Evolutionary conservation across 2,797 vertebrate genomes (phyloP).

Genomic region (Rhabdomys pumilio): DNA sequence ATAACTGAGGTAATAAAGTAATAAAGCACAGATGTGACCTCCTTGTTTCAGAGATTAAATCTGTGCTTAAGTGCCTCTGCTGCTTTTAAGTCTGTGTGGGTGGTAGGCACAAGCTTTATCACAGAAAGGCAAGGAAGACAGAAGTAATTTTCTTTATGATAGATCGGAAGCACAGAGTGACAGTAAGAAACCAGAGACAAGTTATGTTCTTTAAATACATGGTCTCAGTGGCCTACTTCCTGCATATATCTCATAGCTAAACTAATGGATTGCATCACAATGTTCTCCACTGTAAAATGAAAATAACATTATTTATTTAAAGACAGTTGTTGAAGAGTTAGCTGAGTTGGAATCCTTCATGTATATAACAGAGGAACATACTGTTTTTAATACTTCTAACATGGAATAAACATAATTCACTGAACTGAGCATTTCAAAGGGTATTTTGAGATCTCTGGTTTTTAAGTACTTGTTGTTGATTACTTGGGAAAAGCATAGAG

Average conservation of each 20-base stretch:
- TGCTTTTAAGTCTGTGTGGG: not conserved
- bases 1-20: not conserved
- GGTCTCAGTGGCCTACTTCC: not conserved
- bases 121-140: not conserved
- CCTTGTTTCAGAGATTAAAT: not conserved
- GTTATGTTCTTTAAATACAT: not conserved
- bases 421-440: slow-evolving; percentile 8
- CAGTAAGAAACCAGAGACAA: not conserved
- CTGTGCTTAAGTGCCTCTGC: not conserved
- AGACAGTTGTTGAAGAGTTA: not conserved
- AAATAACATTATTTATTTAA: slow-evolving; percentile 47
- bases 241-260: not conserved
- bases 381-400: not conserved
- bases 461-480: slow-evolving; percentile 43
- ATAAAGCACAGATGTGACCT: not conserved
- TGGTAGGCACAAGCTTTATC: not conserved
- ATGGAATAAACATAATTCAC: slow-evolving; percentile 34
- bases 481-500: slow-evolving; percentile 41
- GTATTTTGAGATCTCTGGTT: slow-evolving; percentile 29
- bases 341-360: not conserved
- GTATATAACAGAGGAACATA: not conserved
- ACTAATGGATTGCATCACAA: not conserved
- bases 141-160: not conserved
- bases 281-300: slow-evolving; percentile 24
- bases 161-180: not conserved